Conservation (phyloP, 2,888 invertebrate species). For the Leucophora obtusa region DNA sequence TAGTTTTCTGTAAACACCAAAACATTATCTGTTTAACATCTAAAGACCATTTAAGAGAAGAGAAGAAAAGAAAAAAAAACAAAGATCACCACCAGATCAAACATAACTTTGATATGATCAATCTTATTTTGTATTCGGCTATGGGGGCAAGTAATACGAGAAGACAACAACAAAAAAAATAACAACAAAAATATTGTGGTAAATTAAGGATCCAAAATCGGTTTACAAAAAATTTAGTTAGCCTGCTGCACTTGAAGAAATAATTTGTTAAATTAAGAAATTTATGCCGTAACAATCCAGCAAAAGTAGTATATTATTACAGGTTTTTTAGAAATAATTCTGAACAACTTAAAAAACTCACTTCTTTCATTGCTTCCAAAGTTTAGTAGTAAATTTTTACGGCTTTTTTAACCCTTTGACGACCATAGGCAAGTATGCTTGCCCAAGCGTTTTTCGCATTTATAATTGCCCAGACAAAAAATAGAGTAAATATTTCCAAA, state of each 20-base stretch:
- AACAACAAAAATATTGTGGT: conserved; percentile 9
- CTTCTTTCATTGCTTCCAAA: no score
- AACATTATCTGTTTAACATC: conserved; percentile 60
- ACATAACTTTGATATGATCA: conserved; percentile 60
- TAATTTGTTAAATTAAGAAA: neutral
- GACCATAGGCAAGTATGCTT: no score
- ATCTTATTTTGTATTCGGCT: conserved; percentile 52
- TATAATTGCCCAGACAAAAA: no score
- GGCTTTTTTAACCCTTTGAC: no score
- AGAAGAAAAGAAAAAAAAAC: no score
- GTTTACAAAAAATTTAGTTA: neutral
- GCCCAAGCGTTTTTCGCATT: no score
- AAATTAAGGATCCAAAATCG: conserved; percentile 30
- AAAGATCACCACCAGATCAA: conserved; percentile 60
- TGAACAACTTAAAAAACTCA: no score
- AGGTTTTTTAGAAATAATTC: no score
- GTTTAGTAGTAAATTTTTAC: no score
- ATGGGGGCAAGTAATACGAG: conserved; percentile 63
- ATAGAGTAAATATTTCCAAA: no score
- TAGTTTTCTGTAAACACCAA: conserved; percentile 29
- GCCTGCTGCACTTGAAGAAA: neutral
- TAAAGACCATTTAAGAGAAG: conserved; percentile 60
- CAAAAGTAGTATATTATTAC: no score
- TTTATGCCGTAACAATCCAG: no score
- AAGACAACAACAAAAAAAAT: conserved; percentile 33